Evolutionary conservation across 2,113 vertebrate genomes (phyloP).

Genomic region (Labrus mixtus): DNA sequence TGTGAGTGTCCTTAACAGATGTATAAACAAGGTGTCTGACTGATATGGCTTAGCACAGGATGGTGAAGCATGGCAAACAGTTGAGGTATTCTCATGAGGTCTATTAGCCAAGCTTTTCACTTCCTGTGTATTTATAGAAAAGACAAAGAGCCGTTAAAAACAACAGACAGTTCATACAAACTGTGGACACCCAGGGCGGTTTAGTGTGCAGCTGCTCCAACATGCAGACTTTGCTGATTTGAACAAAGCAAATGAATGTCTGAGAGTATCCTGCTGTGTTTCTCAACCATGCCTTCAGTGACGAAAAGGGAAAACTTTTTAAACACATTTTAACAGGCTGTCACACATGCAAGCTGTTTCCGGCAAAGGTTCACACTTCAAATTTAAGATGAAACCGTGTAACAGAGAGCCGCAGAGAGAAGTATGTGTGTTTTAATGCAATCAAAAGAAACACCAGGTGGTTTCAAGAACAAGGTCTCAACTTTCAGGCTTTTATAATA

Average conservation of each 20-base stretch:
- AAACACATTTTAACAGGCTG: too few species aligned
- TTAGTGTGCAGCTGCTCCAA: slow-evolving; percentile 15
- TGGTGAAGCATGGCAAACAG: slow-evolving; percentile 58
- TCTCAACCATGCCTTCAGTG: not conserved
- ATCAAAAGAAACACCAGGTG: not conserved
- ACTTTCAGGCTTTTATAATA: not conserved
- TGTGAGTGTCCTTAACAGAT: slow-evolving; percentile 63
- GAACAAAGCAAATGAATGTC: slow-evolving; percentile 14
- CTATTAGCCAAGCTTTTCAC: slow-evolving; percentile 77
- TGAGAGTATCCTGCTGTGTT: not conserved
- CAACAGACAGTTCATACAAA: slow-evolving; percentile 34
- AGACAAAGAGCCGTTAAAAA: slow-evolving; percentile 58
- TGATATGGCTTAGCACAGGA: slow-evolving; percentile 69
- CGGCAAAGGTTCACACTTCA: not conserved
- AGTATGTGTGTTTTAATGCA: not conserved
- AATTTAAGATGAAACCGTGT: not conserved
- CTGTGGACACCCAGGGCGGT: not conserved
- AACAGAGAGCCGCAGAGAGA: not conserved
- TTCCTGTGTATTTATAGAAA: slow-evolving; percentile 74
- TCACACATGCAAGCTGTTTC: too few species aligned
- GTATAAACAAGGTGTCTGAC: slow-evolving; percentile 79
- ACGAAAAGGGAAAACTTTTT: not conserved
- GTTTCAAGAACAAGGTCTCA: too few species aligned
- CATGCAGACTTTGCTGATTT: slow-evolving; percentile 15
- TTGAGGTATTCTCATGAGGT: slow-evolving; percentile 63